Base-by-base conservation (phyloP, 2,113 vertebrate genomes). In the Datnioides undecimradiatus region DNA sequence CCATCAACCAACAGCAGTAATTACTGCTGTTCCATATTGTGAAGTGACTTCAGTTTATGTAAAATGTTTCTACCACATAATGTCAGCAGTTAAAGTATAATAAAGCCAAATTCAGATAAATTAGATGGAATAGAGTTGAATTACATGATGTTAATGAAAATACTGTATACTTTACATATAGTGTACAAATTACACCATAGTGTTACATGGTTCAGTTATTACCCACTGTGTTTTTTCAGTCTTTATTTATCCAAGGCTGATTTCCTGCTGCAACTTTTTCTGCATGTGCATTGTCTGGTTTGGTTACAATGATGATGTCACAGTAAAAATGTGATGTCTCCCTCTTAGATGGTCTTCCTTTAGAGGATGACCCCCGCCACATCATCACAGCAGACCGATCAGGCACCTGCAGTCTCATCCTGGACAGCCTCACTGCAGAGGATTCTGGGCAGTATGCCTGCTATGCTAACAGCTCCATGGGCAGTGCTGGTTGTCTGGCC, bases 391-490 rank as follows among this genome's bases (percentile, higher is more conserved):
- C 95, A 48, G 97, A 98, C 88, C 95, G 96, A 0, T 95, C 96
- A 0, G 97, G 97, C 2, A 96, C 94, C 12, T 99, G 96, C 58
- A 94, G 94, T 0, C 87, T 99, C 79, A 96, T 99, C 88, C 83
- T 99, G 92, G 96, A 98, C 88, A 97, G 95, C 52, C 91, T 99
- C 27, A 95, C 93, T 0, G 89, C 93, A 0, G 69, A 84, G 0
- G 96, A 99, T 91, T 96, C 96, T 0, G 98, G 98, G 48, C 97
- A 99, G 91, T 99, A 99, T 80, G 93, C 96, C 84, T 99, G 98
- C 87, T 97, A 96, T 8, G 97, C 97, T 0, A 84, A 90, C 83
- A 99, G 95, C 48, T 92, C 93, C 1, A 94, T 97, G 23, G 98
- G 98, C n/a, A 96, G 90, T 0, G 94, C 96, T 74, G 97, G 95